Evolutionary conservation across 1,140 invertebrate species (phyloP), one percentile per base, ranked within the genome.

Genomic region (Leptestheria dahalacensis): DNA sequence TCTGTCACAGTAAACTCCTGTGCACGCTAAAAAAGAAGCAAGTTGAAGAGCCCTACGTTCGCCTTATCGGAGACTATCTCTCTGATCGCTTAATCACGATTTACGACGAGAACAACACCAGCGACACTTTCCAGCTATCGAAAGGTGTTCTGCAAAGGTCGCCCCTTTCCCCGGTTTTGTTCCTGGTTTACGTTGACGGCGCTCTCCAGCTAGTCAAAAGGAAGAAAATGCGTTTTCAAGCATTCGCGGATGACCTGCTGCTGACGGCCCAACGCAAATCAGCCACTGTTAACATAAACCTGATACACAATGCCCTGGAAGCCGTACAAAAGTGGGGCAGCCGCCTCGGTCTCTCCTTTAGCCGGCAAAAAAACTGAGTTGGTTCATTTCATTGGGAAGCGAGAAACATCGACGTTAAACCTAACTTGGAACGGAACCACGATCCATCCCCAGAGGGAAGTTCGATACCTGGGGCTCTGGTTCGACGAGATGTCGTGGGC

Each of bases 161-260:
- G 9, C 53, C 53, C 9, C 53, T 55, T 28, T 55, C 53, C 20
- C 53, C 53, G 1, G 15, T 55, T 2, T 20, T 55, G 41, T 55
- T 55, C 20, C n/a, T 55, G 20, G 15, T 55, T 25, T 55, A 55
- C 28, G 24, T 55, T 6, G 29, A 55, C 53, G 24, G 6, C 11
- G 18, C 3, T 6, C 29, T 55, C 18, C 25, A 25, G 10, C 24
- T 25, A 18, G 28, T 55, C 18, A 29, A 20, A 26, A 55, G 24
- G 24, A 55, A 55, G 24, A 18, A 29, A 25, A 20, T 55, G 18
- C 53, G 3, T 10, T n/a, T 25, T 11, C 18, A 55, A n/a, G 53
- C 53, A n/a, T 55, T 55, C n/a, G 53, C 53, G 1, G 53, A 55
- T n/a, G 53, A 55, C n/a, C 53, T 55, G 4, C 53, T 55, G 2